Percentiles rank a stretch among this genome's conserved stretches.
phyloP scores from a whole-genome alignment of 2,797 vertebrate species.

The Enteromius unitaeniatus region DNA sequence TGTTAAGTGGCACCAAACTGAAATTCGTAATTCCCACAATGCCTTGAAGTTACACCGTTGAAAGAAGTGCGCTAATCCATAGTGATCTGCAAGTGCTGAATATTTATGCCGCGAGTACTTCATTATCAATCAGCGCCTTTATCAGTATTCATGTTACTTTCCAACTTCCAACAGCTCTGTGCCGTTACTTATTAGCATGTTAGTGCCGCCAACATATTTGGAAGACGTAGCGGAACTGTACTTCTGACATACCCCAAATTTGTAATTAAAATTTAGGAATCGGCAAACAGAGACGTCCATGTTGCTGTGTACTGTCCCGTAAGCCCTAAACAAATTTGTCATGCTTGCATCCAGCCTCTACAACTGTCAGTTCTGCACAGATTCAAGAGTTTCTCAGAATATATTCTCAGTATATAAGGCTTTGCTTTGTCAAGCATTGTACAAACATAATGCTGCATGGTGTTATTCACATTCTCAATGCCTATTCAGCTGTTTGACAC shows the following conservation, averaged over 20 bases:
- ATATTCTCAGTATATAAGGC: not conserved
- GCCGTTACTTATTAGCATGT: not conserved
- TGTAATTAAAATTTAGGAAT: slow-evolving; percentile 7
- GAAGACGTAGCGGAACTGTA: not conserved
- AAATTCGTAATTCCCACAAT: slow-evolving; percentile 3
- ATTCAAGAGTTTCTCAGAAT: slow-evolving; percentile 16
- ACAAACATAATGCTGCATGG: slow-evolving; percentile 17
- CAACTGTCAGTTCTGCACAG: slow-evolving; percentile 1
- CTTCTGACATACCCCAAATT: not conserved
- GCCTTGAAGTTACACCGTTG: slow-evolving; percentile 4
- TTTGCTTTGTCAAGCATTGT: slow-evolving; percentile 2
- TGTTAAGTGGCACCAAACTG: not conserved
- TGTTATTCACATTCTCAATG: slow-evolving; percentile 13
- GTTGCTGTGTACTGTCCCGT: not conserved
- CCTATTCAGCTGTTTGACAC: slow-evolving; percentile 31
- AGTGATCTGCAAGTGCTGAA: slow-evolving; percentile 14
- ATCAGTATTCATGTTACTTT: slow-evolving; percentile 24
- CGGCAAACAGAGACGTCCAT: not conserved
- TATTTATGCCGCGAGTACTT: slow-evolving; percentile 19
- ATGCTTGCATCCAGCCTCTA: slow-evolving; percentile 11
- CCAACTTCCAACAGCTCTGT: not conserved
- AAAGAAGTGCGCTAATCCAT: slow-evolving; percentile 23
- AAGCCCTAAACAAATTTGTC: slow-evolving; percentile 11
- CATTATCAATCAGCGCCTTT: slow-evolving; percentile 11
- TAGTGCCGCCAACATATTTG: not conserved